phyloP scores from a whole-genome alignment of 2,797 vertebrate genomes.

The Lates japonicus region DNA sequence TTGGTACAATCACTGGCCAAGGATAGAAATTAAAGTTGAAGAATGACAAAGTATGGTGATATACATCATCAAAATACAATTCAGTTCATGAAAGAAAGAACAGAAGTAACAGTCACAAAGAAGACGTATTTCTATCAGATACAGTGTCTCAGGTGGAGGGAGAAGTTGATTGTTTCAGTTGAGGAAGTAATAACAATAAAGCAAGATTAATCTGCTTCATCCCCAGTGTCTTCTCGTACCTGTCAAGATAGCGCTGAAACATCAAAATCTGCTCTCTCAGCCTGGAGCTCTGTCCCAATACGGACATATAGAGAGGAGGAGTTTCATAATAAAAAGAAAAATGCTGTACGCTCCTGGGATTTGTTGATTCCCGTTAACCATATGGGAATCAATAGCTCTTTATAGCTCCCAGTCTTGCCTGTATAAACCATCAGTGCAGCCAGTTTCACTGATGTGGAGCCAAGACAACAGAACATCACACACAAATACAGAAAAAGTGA shows the following conservation, averaged over 20 bases:
- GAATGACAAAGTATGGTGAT: neutral
- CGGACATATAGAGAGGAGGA: neutral
- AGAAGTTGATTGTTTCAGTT: neutral
- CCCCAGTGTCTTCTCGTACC: slow-evolving; percentile 6
- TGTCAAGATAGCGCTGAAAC: slow-evolving; percentile 36
- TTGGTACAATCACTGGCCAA: neutral
- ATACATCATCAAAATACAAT: neutral
- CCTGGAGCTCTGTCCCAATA: slow-evolving; percentile 5
- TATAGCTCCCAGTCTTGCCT: neutral
- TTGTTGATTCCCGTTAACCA: neutral
- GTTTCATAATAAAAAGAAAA: neutral
- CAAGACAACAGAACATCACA: neutral
- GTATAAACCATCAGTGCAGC: too few species aligned
- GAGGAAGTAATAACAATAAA: neutral
- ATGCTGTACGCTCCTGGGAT: neutral
- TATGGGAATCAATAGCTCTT: neutral
- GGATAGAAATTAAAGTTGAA: neutral
- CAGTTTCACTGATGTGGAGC: neutral
- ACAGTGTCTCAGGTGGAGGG: neutral
- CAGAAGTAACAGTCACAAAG: neutral
- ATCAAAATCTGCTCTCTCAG: slow-evolving; percentile 24
- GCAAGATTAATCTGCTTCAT: slow-evolving; percentile 3
- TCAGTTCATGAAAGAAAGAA: neutral
- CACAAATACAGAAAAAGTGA: neutral
- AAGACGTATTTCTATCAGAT: neutral